Evolutionary conservation across 2,888 invertebrate genomes (phyloP).

Genomic region (Nasonia oneida): DNA sequence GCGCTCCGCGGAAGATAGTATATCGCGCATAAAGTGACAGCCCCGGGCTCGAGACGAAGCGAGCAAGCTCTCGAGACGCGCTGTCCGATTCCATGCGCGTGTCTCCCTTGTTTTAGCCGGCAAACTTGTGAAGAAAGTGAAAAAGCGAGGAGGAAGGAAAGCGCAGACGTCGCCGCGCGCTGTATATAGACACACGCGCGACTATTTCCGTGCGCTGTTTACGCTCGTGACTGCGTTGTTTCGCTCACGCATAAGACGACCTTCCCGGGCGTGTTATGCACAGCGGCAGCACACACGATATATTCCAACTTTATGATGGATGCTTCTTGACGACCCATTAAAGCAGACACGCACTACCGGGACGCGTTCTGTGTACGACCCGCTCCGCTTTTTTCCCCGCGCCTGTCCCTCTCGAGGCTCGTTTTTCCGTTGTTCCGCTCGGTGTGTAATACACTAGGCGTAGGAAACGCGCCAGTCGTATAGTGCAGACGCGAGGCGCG

Average conservation of each 20-base stretch:
- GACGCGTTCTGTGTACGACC: not conserved
- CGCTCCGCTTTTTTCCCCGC: not conserved
- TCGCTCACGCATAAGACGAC: not conserved
- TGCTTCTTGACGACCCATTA: constrained; percentile 45
- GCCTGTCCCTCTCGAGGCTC: not conserved
- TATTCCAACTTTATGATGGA: constrained; percentile 41
- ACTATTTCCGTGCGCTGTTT: not conserved
- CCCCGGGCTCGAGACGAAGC: not conserved
- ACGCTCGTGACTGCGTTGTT: not conserved
- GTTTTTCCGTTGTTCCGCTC: constrained; percentile 6
- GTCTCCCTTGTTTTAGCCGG: constrained; percentile 7
- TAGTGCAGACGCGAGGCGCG: not conserved
- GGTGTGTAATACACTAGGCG: constrained; percentile 14
- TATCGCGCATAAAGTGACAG: constrained; percentile 9
- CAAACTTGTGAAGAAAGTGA: constrained; percentile 26
- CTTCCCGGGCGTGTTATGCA: not conserved
- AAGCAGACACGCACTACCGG: constrained; percentile 9
- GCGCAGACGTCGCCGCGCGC: not conserved
- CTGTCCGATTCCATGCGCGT: constrained; percentile 34
- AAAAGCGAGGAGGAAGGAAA: not conserved
- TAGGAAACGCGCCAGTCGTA: constrained; percentile 1
- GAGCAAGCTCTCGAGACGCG: constrained; percentile 2
- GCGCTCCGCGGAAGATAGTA: not conserved
- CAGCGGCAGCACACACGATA: not conserved
- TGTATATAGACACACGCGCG: not conserved